These are phyloP conservation scores for Sympetrum striolatum DNA, from an alignment of 2,888 invertebrate genomes.

Conservation along the genomic window DNA sequence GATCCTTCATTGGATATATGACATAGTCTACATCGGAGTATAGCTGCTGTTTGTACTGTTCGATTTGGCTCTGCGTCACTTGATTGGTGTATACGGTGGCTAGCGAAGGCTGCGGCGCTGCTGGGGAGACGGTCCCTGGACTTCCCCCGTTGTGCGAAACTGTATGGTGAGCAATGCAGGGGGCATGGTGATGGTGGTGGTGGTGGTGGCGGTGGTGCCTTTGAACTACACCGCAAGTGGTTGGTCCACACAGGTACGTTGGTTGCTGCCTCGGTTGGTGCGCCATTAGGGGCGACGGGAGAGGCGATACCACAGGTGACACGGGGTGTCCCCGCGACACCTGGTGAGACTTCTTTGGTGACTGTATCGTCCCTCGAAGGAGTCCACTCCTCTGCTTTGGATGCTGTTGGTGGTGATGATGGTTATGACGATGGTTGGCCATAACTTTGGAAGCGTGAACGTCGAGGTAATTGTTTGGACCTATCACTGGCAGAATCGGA, in stretches of 20 bases:
- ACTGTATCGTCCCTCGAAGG: neutral
- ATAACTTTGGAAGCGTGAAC: constrained; percentile 64
- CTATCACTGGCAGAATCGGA: constrained; percentile 65
- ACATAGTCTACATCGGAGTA: constrained; percentile 93
- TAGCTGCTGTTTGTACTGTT: constrained; percentile 86
- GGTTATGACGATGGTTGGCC: neutral
- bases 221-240: constrained; percentile 29
- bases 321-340: constrained; percentile 61
- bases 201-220: constrained; percentile 56
- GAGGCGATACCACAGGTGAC: constrained; percentile 43
- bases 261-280: constrained; percentile 7
- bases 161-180: constrained; percentile 60
- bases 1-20: constrained; percentile 88
- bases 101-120: constrained; percentile 68
- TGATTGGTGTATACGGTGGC: constrained; percentile 73
- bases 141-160: constrained; percentile 53
- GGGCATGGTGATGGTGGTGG: constrained; percentile 74
- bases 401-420: constrained; percentile 14
- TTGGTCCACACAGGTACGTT: constrained; percentile 27
- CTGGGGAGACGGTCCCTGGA: neutral
- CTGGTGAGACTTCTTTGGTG: constrained; percentile 21
- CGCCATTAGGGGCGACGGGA: neutral
- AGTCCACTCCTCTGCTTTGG: constrained; percentile 17
- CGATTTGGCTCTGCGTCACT: constrained; percentile 77
- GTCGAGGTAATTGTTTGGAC: constrained; percentile 69